Conservation (phyloP, 23 tunicate genomes). For the Ascidia mentula region DNA sequence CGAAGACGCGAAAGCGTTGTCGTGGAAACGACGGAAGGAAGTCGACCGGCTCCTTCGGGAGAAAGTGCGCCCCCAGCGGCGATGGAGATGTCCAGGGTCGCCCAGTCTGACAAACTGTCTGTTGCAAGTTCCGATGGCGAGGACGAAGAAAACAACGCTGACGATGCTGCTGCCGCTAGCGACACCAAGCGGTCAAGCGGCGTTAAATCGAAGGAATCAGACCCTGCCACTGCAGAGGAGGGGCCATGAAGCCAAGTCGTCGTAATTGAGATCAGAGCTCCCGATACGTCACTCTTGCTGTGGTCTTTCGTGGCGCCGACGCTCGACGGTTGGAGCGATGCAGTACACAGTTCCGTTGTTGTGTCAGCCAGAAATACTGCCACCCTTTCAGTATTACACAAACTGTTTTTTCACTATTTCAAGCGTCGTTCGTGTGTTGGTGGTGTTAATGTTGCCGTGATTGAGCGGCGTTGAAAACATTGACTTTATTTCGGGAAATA, state of each 20-base stretch:
- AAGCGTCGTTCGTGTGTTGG: too few species aligned
- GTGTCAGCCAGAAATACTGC: background rate
- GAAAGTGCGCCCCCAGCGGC: too few species aligned
- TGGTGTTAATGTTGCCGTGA: too few species aligned
- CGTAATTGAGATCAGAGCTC: background rate
- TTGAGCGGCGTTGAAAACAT: too few species aligned
- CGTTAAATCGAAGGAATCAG: background rate
- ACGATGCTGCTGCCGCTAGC: background rate
- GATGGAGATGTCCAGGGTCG: background rate
- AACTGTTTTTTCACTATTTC: background rate
- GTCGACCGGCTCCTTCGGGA: too few species aligned
- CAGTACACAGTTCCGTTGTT: background rate
- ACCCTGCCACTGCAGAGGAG: background rate
- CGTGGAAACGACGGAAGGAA: constrained; percentile 21
- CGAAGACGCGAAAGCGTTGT: constrained; percentile 32
- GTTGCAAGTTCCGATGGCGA: background rate
- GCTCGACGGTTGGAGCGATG: too few species aligned
- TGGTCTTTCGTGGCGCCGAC: too few species aligned
- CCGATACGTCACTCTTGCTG: too few species aligned
- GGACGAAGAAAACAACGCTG: background rate
- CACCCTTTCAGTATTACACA: constrained; percentile 5
- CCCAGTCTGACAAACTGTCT: background rate
- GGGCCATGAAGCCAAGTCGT: background rate
- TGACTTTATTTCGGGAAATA: too few species aligned
- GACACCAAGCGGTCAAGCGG: background rate